Evolutionary conservation across 2,113 vertebrate species (phyloP), one percentile per base, ranked within the genome.

Genomic region (Cepphus grylle): DNA sequence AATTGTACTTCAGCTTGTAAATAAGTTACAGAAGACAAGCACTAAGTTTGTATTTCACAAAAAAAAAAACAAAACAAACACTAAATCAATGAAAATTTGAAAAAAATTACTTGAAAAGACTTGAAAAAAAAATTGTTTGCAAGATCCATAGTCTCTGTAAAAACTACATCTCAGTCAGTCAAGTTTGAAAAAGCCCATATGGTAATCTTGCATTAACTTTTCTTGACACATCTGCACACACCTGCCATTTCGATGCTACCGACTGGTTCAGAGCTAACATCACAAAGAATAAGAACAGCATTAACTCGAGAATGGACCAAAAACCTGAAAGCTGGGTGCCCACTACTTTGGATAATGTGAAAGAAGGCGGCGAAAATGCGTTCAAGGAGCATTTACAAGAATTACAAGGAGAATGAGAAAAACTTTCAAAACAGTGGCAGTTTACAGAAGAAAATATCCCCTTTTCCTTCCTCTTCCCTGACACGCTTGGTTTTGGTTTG

Each of bases 401-500:
- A n/a, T 52, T n/a, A 55, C 11, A n/a, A 23, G 10, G 42, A 61
- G 36, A 78, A 65, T 20, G 12, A 81, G 22, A 95, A 96, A 94
- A 67, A 65, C 9, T 88, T 73, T 49, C 40, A 81, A 13, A 96
- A 93, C 29, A 95, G 30, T 34, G 49, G 14, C 38, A 95, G 47
- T 29, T 93, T 90, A 81, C 18, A 74, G 38, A 78, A 79, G 12
- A 95, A 95, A 95, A 88, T 9, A 96, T 83, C 58, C 36, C 63
- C 83, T 81, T 91, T 91, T 78, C 36, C 4, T 42, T 74, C 38
- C 42, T 22, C 21, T 14, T 88, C 16, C 45, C 63, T 81, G 56
- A 19, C 62, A 71, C 15, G 58, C 36, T 43, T 70, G 59, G 3
- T 95, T 97, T 94, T 94, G 65, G 89, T 97, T 97, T 98, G 96